Evolutionary conservation across 2,888 invertebrate genomes (phyloP).

Genomic region (Osmoderma eremita): DNA sequence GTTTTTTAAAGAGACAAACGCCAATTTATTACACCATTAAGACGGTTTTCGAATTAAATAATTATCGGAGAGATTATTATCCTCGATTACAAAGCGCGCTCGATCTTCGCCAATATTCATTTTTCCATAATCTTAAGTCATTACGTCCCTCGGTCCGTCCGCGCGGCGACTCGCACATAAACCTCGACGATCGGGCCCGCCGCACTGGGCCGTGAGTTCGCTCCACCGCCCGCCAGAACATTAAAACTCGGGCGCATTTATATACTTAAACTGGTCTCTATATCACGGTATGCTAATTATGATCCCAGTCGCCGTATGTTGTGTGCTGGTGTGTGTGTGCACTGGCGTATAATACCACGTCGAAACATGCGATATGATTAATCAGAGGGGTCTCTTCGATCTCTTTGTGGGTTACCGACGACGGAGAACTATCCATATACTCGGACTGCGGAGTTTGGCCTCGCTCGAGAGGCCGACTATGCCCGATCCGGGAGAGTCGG

Average conservation of each 20-base stretch:
- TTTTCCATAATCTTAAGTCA: constrained; percentile 31
- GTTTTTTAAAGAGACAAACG: constrained; percentile 4
- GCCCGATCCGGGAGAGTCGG: constrained; percentile 11
- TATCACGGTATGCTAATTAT: constrained; percentile 50
- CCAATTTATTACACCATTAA: constrained; percentile 20
- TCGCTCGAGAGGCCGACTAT: constrained; percentile 26
- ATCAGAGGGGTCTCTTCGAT: constrained; percentile 59
- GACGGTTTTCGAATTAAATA: constrained; percentile 22
- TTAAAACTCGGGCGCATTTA: constrained; percentile 42
- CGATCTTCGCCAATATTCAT: constrained; percentile 28
- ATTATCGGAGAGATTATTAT: constrained; percentile 26
- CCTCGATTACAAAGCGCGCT: constrained; percentile 17
- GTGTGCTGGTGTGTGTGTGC: constrained; percentile 4
- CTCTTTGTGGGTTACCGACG: constrained; percentile 59
- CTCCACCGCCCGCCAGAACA: not conserved
- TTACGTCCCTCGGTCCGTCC: constrained; percentile 19
- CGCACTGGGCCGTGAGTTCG: not conserved
- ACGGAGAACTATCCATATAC: constrained; percentile 17
- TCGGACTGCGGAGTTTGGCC: constrained; percentile 29
- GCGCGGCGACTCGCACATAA: not conserved
- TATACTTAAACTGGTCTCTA: constrained; percentile 46
- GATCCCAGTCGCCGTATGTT: constrained; percentile 43
- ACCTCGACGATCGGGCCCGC: not conserved
- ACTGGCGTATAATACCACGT: constrained; percentile 47
- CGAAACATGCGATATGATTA: constrained; percentile 64